Evolutionary conservation across 2,888 invertebrate species (phyloP).

Genomic region (Caenorhabditis doughertyi): DNA sequence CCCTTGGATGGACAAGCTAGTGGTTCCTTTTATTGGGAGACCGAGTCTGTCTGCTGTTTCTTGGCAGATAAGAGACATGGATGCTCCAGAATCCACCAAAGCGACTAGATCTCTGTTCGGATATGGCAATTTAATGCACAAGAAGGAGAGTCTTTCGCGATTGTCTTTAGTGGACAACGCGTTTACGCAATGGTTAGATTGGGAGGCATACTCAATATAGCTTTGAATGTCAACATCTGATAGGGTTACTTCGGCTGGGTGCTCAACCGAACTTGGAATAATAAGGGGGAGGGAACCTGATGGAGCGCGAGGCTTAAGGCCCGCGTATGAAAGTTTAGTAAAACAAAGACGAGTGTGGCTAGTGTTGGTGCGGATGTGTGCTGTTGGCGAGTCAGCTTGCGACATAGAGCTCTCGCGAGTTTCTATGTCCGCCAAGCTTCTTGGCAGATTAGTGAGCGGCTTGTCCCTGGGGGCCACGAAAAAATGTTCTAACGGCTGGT

Average conservation of each 20-base stretch:
- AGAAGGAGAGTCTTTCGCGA: background rate
- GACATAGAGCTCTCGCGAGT: background rate
- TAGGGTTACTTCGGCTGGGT: no score
- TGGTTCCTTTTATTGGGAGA: background rate
- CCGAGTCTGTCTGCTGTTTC: background rate
- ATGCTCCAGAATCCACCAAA: background rate
- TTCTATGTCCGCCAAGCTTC: conserved; percentile 4
- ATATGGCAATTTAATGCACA: background rate
- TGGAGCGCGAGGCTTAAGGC: no score
- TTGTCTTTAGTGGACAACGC: background rate
- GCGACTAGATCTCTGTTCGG: background rate
- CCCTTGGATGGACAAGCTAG: background rate
- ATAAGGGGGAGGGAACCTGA: no score
- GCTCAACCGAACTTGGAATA: no score
- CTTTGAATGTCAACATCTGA: no score
- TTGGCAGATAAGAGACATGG: background rate
- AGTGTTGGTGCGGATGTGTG: background rate
- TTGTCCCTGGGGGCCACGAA: background rate
- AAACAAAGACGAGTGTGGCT: background rate
- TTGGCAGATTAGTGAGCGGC: background rate
- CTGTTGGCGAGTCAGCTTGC: conserved; percentile 10
- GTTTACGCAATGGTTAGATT: no score
- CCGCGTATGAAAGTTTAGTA: no score
- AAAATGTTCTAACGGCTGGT: no score
- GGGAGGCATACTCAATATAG: no score